Conservation (phyloP, 2,113 vertebrate genomes). For the Equus przewalskii region DNA sequence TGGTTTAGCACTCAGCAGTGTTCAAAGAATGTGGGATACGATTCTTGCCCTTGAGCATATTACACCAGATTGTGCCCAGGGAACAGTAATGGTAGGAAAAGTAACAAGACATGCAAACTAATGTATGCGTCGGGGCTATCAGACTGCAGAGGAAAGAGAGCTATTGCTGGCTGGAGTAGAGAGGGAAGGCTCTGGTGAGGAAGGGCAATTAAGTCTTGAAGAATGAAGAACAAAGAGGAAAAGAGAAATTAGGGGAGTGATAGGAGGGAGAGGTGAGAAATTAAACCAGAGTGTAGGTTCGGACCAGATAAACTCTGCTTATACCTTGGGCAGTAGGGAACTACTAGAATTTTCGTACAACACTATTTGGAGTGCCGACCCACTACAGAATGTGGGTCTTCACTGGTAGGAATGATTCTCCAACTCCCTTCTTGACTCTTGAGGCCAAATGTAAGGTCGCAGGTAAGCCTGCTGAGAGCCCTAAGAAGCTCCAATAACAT, state of each 20-base stretch:
- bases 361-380: neutral
- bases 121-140: neutral
- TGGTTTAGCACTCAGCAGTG: neutral
- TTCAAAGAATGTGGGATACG: neutral
- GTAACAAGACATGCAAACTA: neutral
- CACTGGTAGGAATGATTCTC: neutral
- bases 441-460: neutral
- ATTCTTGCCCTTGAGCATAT: neutral
- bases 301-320: neutral
- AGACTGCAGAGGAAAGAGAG: neutral
- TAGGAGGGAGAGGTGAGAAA: neutral
- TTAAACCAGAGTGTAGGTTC: neutral
- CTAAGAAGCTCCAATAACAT: neutral
- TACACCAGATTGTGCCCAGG: neutral
- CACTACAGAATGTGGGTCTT: neutral
- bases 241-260: neutral
- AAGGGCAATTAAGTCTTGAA: neutral
- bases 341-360: neutral
- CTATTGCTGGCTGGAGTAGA: neutral
- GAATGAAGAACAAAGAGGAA: neutral
- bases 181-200: neutral
- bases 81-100: neutral
- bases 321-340: neutral
- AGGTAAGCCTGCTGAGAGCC: neutral
- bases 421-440: neutral